Percentiles rank a stretch among this genome's conserved stretches.
Evolutionary conservation across 2,888 invertebrate genomes (phyloP).

Genomic region (Meloe dianella): DNA sequence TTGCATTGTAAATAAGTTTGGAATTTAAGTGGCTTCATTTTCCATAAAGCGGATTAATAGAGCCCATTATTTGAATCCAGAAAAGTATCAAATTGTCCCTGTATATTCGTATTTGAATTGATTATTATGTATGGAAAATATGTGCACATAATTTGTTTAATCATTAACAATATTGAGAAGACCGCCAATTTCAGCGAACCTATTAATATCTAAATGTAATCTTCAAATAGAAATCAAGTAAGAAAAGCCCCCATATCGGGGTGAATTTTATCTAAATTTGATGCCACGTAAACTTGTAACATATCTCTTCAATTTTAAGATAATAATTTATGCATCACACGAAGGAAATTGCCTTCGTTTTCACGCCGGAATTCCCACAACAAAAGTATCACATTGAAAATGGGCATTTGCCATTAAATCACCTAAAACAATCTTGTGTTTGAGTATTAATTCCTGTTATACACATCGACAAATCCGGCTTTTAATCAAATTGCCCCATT

Average conservation of each 20-base stretch:
- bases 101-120: neutral
- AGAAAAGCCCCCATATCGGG: too few relatives aligned
- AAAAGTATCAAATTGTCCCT: conserved; percentile 22
- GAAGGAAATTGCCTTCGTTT: conserved; percentile 23
- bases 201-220: neutral
- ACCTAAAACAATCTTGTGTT: conserved; percentile 5
- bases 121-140: neutral
- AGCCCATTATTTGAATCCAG: conserved; percentile 33
- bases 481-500: neutral
- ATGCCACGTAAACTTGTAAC: neutral
- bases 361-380: conserved; percentile 18
- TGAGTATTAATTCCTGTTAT: conserved; percentile 4
- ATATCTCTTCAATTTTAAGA: neutral
- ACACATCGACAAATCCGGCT: neutral
- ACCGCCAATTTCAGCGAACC: too few relatives aligned
- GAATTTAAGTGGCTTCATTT: conserved; percentile 38
- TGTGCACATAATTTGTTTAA: too few relatives aligned
- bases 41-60: conserved; percentile 43
- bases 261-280: neutral
- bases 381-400: conserved; percentile 13
- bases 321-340: conserved; percentile 16
- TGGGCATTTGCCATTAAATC: conserved; percentile 8
- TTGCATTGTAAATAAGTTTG: conserved; percentile 44
- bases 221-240: neutral
- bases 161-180: conserved; percentile 9